A percentile compares a stretch with the other conserved stretches of the same genome.
phyloP scores from a whole-genome alignment of 2,797 vertebrate species.

The Scyliorhinus canicula region DNA sequence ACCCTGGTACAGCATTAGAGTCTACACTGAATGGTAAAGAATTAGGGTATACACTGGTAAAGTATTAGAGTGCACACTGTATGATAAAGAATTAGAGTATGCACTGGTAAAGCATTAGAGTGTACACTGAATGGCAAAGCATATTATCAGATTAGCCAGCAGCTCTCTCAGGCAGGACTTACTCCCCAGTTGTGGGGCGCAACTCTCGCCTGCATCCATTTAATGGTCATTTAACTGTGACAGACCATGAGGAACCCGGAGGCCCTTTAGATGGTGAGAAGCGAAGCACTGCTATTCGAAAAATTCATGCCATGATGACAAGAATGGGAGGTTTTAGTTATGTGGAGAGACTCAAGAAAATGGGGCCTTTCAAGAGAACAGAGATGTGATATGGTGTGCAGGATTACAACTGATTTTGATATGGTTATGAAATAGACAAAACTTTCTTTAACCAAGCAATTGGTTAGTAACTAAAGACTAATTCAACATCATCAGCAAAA shows the following conservation, averaged over 20 bases:
- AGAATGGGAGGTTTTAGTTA: not conserved
- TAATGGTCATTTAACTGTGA: too few species aligned
- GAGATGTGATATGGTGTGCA: not conserved
- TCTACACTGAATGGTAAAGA: not conserved
- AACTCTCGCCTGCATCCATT: too few species aligned
- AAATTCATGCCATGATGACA: not conserved
- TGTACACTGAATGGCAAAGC: too few species aligned
- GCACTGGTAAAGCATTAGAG: too few species aligned
- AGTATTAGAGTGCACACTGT: not conserved
- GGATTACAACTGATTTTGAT: not conserved
- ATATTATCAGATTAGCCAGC: too few species aligned
- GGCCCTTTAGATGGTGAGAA: too few species aligned
- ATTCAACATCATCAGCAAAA: not conserved
- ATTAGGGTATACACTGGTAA: not conserved
- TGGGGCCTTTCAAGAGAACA: not conserved
- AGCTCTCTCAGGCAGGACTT: too few species aligned
- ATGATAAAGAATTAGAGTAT: not conserved
- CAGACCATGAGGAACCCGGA: too few species aligned
- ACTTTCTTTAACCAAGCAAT: not conserved
- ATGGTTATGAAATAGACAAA: not conserved
- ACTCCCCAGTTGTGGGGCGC: too few species aligned
- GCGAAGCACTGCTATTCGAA: too few species aligned
- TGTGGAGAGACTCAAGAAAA: not conserved
- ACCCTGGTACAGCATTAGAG: too few species aligned
- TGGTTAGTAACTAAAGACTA: not conserved